A percentile compares a stretch with the other conserved stretches of the same genome.
These are phyloP conservation scores for Pogonomyrmex californicus DNA, from an alignment of 1,140 invertebrate species.

Conservation along the genomic window DNA sequence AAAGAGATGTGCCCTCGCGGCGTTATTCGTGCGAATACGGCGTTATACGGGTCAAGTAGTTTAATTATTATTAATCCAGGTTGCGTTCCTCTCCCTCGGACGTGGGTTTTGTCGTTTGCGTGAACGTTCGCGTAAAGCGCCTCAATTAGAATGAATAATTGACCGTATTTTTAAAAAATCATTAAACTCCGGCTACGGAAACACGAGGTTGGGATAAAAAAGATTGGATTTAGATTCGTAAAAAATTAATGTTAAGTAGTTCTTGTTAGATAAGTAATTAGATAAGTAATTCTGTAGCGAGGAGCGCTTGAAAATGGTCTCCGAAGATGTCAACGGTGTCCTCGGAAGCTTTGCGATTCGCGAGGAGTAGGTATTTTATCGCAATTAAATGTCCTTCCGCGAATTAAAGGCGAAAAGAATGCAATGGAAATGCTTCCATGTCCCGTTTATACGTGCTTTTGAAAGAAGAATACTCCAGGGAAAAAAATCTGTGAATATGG, in stretches of 20 bases:
- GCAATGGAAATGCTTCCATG: conserved; percentile 51
- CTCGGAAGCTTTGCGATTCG: conserved; percentile 11
- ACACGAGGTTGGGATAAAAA: background rate
- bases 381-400: conserved; percentile 50
- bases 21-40: conserved; percentile 21
- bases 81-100: conserved; percentile 14
- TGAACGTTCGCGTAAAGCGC: background rate
- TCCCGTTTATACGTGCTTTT: conserved; percentile 52
- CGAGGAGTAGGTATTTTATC: conserved; percentile 39
- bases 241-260: conserved; percentile 17
- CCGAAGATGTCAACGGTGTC: conserved; percentile 37
- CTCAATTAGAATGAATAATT: conserved; percentile 11
- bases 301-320: conserved; percentile 11
- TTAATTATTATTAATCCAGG: conserved; percentile 57
- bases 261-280: conserved; percentile 24
- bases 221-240: background rate
- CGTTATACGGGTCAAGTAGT: conserved; percentile 29
- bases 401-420: conserved; percentile 54
- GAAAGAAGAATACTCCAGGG: conserved; percentile 52
- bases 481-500: conserved; percentile 54
- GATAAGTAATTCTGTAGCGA: conserved; percentile 6
- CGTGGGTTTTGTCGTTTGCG: conserved; percentile 19
- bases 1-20: conserved; percentile 4
- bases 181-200: background rate
- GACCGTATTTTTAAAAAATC: background rate